phyloP scores from a whole-genome alignment of 2,113 vertebrate genomes.

The Gymnorhina tibicen region DNA sequence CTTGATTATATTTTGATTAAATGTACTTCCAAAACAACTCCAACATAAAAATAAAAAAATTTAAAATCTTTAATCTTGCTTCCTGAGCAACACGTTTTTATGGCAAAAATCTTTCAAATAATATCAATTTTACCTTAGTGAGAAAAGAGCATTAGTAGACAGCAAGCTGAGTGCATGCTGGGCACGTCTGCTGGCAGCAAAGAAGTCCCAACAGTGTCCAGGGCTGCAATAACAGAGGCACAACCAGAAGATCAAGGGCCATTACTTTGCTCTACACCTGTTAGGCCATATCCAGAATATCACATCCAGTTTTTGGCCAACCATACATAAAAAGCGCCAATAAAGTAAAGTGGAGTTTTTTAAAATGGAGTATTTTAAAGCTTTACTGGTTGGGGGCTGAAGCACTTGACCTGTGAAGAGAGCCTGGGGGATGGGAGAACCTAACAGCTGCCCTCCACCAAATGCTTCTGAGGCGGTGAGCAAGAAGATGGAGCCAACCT shows the following conservation, averaged over 20 bases:
- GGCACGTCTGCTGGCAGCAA: not conserved
- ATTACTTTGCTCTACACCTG: not conserved
- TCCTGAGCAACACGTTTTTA: constrained; percentile 23
- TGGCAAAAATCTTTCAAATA: constrained; percentile 39
- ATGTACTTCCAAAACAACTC: constrained; percentile 33
- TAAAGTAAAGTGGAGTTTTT: not conserved
- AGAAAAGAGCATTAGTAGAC: not conserved
- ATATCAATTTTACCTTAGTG: not conserved
- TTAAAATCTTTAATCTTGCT: constrained; percentile 28
- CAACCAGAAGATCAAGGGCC: not conserved
- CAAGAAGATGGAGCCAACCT: not conserved
- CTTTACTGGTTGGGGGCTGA: not conserved
- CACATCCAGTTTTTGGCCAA: not conserved
- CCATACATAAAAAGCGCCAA: not conserved
- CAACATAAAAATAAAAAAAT: not conserved
- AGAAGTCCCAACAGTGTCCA: not conserved
- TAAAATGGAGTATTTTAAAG: not conserved
- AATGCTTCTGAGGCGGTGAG: not conserved
- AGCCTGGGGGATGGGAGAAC: not conserved
- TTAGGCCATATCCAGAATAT: not conserved
- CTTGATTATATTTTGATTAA: constrained; percentile 43
- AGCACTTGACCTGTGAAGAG: not conserved
- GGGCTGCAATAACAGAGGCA: not conserved
- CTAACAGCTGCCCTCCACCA: not conserved
- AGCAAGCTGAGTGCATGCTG: not conserved